Evolutionary conservation across 2,113 vertebrate species (phyloP).

Genomic region (Corythoichthys haematopterus): DNA sequence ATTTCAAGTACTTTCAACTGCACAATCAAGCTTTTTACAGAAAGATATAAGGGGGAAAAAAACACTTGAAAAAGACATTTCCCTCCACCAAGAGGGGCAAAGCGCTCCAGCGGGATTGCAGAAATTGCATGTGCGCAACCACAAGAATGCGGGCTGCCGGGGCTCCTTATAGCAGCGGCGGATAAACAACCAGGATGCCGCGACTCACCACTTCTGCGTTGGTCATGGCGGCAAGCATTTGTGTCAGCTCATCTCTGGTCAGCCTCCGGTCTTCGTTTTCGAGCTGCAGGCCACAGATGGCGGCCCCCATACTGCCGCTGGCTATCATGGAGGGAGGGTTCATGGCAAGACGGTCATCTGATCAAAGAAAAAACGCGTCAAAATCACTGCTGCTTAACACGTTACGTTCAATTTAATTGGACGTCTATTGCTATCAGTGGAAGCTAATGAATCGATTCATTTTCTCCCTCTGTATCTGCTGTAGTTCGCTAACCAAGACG

Average conservation of each 20-base stretch:
- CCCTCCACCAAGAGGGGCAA: constrained; percentile 59
- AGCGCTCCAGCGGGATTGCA: constrained; percentile 54
- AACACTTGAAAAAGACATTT: neutral
- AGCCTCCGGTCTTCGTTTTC: constrained; percentile 76
- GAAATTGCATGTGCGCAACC: constrained; percentile 70
- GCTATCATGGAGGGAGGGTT: constrained; percentile 96
- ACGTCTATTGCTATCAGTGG: too few species aligned
- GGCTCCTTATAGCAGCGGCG: constrained; percentile 69
- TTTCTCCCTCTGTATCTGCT: too few species aligned
- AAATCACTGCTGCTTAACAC: constrained; percentile 5
- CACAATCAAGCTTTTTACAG: neutral
- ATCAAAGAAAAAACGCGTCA: neutral
- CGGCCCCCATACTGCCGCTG: constrained; percentile 90
- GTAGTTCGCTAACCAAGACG: too few species aligned
- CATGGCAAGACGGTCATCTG: constrained; percentile 94
- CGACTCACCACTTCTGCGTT: constrained; percentile 92
- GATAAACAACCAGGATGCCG: constrained; percentile 60
- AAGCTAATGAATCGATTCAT: too few species aligned
- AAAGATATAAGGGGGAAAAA: neutral
- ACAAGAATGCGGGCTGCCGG: constrained; percentile 69
- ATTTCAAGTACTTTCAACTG: too few species aligned
- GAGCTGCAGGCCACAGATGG: constrained; percentile 88
- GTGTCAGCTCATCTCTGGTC: constrained; percentile 79
- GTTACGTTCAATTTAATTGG: neutral
- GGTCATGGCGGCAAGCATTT: constrained; percentile 92